These are phyloP conservation scores for Apeltes quadracus DNA, from an alignment of 2,113 vertebrate species.

Conservation along the genomic window DNA sequence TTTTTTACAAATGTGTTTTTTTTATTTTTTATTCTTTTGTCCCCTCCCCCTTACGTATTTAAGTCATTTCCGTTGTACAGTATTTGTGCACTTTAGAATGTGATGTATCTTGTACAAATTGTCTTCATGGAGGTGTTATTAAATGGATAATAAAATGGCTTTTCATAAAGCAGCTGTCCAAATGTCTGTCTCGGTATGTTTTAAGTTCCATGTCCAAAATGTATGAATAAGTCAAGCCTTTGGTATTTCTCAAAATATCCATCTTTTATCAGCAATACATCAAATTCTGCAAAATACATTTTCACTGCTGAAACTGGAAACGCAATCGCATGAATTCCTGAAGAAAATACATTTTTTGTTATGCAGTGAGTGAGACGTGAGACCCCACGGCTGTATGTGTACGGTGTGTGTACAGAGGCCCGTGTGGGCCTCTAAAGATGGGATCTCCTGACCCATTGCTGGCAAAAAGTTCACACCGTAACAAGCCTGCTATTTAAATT, in stretches of 20 bases:
- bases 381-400: neutral
- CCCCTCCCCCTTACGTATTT: conserved; percentile 81
- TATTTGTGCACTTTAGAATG: conserved; percentile 93
- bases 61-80: conserved; percentile 84
- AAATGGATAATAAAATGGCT: conserved; percentile 83
- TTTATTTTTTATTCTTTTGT: neutral
- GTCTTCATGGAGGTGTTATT: conserved; percentile 85
- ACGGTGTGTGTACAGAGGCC: conserved; percentile 4
- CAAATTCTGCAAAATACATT: neutral
- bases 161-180: conserved; percentile 75
- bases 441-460: neutral
- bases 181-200: conserved; percentile 49
- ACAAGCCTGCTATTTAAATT: neutral
- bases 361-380: neutral
- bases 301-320: neutral
- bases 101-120: conserved; percentile 92
- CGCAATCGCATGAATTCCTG: neutral
- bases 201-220: neutral
- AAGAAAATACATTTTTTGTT: no score
- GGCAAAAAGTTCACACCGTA: neutral
- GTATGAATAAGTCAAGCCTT: neutral
- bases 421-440: neutral
- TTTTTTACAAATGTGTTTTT: conserved; percentile 67
- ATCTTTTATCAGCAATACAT: neutral
- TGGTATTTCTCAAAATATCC: neutral